These are phyloP conservation scores for Probaryconus sp. DNA, from an alignment of 1,140 invertebrate genomes.

Conservation along the genomic window DNA sequence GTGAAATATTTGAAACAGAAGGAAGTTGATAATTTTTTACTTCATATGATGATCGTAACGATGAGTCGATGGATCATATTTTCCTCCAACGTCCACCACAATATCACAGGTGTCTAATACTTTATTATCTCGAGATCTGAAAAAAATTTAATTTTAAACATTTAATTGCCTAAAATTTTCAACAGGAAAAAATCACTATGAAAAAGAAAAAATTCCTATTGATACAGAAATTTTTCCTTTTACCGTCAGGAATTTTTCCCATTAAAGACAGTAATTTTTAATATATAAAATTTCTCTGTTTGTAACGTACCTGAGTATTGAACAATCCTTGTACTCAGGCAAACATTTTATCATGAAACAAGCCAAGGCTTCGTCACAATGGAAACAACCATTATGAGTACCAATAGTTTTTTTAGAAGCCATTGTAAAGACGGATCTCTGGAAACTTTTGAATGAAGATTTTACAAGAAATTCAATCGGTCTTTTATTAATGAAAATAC, in stretches of 20 bases:
- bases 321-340: constrained; percentile 88
- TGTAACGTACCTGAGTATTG: constrained; percentile 86
- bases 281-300: constrained; percentile 62
- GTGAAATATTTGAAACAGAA: too few species aligned
- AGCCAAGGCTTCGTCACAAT: constrained; percentile 97
- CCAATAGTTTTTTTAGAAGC: constrained; percentile 80
- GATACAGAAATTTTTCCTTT: too few species aligned
- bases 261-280: too few species aligned
- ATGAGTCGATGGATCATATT: constrained; percentile 87
- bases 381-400: constrained; percentile 91
- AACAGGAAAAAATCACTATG: too few species aligned
- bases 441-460: constrained; percentile 5
- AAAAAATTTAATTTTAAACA: constrained; percentile 66
- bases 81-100: constrained; percentile 97
- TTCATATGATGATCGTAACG: constrained; percentile 98
- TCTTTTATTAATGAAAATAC: too few species aligned
- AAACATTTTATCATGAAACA: constrained; percentile 93
- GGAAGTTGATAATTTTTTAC: too few species aligned
- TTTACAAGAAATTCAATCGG: constrained; percentile 2
- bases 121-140: constrained; percentile 80
- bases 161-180: too few species aligned
- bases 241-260: too few species aligned
- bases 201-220: too few species aligned
- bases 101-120: constrained; percentile 92
- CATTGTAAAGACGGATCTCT: constrained; percentile 37